Conservation (phyloP, 2,888 invertebrate genomes). For the Vanessa cardui region DNA sequence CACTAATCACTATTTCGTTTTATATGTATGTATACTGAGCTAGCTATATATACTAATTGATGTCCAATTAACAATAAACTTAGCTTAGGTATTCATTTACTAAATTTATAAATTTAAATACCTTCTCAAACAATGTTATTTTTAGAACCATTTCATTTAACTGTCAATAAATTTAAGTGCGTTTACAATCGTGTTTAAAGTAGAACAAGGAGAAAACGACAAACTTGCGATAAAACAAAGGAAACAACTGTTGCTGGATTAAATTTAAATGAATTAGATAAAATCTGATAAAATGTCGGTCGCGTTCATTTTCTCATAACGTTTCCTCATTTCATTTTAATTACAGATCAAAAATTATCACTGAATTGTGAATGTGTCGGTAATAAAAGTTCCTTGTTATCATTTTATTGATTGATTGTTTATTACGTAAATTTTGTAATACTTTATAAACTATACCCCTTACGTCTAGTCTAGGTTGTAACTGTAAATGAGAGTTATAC, state of each 20-base stretch:
- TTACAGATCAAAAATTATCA: conserved; percentile 1
- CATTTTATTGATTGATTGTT: not conserved
- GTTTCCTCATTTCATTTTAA: conserved; percentile 27
- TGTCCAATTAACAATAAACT: too few relatives aligned
- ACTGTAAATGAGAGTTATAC: not conserved
- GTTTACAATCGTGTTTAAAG: not conserved
- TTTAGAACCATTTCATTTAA: too few relatives aligned
- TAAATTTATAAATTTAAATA: too few relatives aligned
- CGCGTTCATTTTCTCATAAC: conserved; percentile 6
- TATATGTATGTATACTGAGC: too few relatives aligned
- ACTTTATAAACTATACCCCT: not conserved
- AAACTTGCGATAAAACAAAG: conserved; percentile 2
- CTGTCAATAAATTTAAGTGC: too few relatives aligned
- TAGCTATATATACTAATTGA: too few relatives aligned
- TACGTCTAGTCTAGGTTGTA: not conserved
- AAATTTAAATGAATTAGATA: conserved; percentile 5
- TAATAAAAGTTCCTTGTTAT: not conserved
- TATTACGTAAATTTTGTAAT: not conserved
- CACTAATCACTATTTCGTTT: too few relatives aligned
- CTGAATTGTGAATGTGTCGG: not conserved
- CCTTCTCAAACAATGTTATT: too few relatives aligned
- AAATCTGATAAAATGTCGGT: conserved; percentile 2
- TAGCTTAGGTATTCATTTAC: too few relatives aligned
- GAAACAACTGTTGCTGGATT: not conserved
- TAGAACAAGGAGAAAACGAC: not conserved